Percentiles rank a stretch among this genome's conserved stretches.
phyloP scores from a whole-genome alignment of 2,888 invertebrate genomes.

The Tethea ocularis region DNA sequence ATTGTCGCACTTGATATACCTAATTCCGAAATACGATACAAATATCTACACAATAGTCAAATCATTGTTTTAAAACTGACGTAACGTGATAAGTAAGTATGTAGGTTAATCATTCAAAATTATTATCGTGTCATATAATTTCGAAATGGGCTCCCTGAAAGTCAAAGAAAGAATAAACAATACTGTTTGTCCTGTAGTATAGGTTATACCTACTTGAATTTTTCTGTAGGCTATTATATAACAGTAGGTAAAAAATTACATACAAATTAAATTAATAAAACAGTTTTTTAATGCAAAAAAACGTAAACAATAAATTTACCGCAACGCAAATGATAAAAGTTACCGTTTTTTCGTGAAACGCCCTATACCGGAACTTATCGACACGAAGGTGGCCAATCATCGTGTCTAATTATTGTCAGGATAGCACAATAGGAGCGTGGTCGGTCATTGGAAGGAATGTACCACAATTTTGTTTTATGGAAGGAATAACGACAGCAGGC shows the following conservation, averaged over 20 bases:
- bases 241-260: neutral
- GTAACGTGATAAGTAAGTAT: too few species aligned
- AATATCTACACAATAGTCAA: too few species aligned
- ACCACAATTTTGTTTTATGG: conserved; percentile 22
- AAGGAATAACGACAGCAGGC: conserved; percentile 17
- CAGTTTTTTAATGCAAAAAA: neutral
- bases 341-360: conserved; percentile 23
- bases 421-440: conserved; percentile 37
- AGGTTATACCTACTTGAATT: too few species aligned
- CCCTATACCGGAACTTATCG: conserved; percentile 15
- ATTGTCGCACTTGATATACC: neutral
- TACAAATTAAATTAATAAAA: neutral
- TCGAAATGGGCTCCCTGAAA: too few species aligned
- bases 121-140: too few species aligned
- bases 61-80: too few species aligned
- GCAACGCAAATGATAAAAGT: conserved; percentile 9
- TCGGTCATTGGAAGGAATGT: conserved; percentile 25
- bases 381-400: conserved; percentile 28
- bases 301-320: neutral
- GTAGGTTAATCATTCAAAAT: too few species aligned
- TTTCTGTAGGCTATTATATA: neutral
- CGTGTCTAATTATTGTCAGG: conserved; percentile 31
- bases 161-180: too few species aligned
- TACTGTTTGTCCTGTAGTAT: too few species aligned
- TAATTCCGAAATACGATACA: too few species aligned